Evolutionary conservation across 2,888 invertebrate genomes (phyloP).

Genomic region (Criorhina ranunculi): DNA sequence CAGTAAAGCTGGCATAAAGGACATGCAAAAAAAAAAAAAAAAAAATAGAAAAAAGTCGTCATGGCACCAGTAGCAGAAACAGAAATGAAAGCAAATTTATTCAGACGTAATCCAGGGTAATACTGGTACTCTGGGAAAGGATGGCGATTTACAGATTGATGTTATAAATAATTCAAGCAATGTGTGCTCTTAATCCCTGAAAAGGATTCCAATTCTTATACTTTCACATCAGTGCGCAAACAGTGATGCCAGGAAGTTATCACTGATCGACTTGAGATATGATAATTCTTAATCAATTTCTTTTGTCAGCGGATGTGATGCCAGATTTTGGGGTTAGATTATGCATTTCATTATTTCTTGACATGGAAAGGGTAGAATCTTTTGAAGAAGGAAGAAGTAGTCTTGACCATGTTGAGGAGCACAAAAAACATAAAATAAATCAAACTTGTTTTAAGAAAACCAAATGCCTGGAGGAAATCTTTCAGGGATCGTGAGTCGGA

Average conservation of each 20-base stretch:
- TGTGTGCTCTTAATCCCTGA: conserved; percentile 42
- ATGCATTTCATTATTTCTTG: not conserved
- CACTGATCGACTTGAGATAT: conserved; percentile 10
- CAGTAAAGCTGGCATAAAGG: not conserved
- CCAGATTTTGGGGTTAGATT: not conserved
- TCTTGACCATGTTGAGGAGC: no score
- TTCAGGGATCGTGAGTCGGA: no score
- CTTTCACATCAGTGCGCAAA: conserved; percentile 5
- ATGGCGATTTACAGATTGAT: conserved; percentile 55
- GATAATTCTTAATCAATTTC: not conserved
- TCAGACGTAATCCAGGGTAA: conserved; percentile 47
- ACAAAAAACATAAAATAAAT: no score
- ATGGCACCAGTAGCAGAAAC: not conserved
- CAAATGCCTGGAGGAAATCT: no score
- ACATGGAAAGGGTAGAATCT: not conserved
- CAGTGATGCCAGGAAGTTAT: conserved; percentile 36
- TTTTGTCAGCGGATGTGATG: not conserved
- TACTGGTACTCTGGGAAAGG: conserved; percentile 15
- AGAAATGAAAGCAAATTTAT: conserved; percentile 51
- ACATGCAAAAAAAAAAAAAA: not conserved
- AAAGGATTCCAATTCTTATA: conserved; percentile 41
- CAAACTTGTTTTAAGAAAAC: no score
- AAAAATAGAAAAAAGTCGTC: not conserved
- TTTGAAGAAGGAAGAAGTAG: not conserved
- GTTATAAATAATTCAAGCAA: conserved; percentile 60